A percentile compares a stretch with the other conserved stretches of the same genome.
These are phyloP conservation scores for Fragum sueziense DNA, from an alignment of 2,888 invertebrate genomes.

Conservation along the genomic window DNA sequence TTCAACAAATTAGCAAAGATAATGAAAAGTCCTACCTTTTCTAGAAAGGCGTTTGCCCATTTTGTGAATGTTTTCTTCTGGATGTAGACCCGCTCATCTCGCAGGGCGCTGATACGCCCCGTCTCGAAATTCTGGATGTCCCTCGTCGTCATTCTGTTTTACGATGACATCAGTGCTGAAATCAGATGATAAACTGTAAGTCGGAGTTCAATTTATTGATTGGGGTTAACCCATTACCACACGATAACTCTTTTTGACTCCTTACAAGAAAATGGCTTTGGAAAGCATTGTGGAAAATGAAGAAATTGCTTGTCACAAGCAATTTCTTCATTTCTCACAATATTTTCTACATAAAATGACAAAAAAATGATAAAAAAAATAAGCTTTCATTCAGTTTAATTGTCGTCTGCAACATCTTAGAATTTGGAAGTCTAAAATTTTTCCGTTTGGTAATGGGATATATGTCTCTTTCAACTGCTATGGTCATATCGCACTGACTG, in stretches of 20 bases:
- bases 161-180: constrained; percentile 56
- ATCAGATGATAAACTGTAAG: neutral
- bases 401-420: no score
- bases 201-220: no score
- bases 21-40: no score
- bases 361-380: neutral
- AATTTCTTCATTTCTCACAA: no score
- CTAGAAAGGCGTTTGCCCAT: constrained; percentile 84
- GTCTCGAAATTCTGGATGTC: constrained; percentile 90
- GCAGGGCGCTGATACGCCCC: constrained; percentile 96
- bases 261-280: no score
- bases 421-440: neutral
- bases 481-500: no score
- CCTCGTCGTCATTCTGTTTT: constrained; percentile 67
- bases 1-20: no score
- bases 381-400: neutral
- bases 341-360: neutral
- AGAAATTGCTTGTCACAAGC: neutral
- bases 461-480: no score
- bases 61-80: constrained; percentile 99
- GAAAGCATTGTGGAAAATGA: neutral
- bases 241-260: no score
- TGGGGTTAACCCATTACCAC: no score
- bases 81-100: constrained; percentile 98
- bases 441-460: neutral